Evolutionary conservation across 1,140 invertebrate species (phyloP).

Genomic region (Philotrypesis tridentata): DNA sequence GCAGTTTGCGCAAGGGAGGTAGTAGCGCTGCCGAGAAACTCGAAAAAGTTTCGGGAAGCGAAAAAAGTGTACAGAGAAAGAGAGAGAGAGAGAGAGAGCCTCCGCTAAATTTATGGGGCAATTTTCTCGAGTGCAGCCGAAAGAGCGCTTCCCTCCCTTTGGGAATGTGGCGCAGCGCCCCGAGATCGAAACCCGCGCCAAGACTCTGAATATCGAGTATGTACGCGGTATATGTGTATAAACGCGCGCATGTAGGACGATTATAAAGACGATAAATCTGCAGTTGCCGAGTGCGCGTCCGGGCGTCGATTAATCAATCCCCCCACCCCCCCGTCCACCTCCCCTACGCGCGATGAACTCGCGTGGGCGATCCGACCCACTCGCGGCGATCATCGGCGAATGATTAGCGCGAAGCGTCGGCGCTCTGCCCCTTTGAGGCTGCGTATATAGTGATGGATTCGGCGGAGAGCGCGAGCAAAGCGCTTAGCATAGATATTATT

Average conservation of each 20-base stretch:
- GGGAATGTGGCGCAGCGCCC: background rate
- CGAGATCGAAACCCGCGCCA: too few species aligned
- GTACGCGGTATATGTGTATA: too few species aligned
- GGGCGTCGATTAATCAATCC: background rate
- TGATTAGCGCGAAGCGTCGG: background rate
- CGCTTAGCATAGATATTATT: background rate
- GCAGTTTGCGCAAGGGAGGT: background rate
- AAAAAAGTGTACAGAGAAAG: background rate
- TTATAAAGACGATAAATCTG: too few species aligned
- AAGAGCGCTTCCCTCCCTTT: background rate
- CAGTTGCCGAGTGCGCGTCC: background rate
- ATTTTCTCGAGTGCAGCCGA: constrained; percentile 35
- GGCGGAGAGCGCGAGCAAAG: too few species aligned
- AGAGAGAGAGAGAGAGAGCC: background rate
- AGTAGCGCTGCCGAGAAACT: background rate
- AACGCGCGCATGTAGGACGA: background rate
- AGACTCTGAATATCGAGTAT: too few species aligned
- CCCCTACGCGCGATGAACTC: background rate
- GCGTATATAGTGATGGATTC: background rate
- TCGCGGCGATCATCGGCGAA: background rate
- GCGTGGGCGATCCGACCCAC: background rate
- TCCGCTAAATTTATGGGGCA: constrained; percentile 45
- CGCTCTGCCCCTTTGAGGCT: background rate
- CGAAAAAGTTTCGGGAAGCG: constrained; percentile 15
- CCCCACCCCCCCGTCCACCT: too few species aligned